Percentiles rank a stretch among this genome's conserved stretches.
Conservation (phyloP, 2,888 invertebrate genomes). For the Cryptops parisi region DNA sequence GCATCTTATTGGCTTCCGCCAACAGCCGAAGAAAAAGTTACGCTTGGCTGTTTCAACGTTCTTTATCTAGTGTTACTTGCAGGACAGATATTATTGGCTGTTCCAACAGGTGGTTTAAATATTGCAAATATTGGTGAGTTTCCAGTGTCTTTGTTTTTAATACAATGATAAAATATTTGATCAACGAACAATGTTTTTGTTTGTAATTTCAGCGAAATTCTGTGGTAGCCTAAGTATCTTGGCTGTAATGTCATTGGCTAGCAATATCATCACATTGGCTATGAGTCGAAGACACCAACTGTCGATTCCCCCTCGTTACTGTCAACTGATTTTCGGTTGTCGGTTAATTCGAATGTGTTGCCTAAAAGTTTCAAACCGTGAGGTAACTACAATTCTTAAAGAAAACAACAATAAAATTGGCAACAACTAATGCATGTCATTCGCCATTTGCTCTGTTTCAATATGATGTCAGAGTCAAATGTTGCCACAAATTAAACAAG, state of each 20-base stretch:
- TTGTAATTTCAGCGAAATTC: conserved; percentile 42
- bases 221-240: conserved; percentile 40
- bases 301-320: conserved; percentile 37
- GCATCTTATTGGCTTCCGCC: conserved; percentile 50
- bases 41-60: conserved; percentile 40
- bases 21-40: conserved; percentile 49
- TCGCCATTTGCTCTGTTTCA: too few species aligned
- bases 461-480: too few species aligned
- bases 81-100: conserved; percentile 45
- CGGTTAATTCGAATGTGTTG: not conserved
- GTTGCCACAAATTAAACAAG: too few species aligned
- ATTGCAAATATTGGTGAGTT: not conserved
- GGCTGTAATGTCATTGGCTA: conserved; percentile 38
- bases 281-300: conserved; percentile 34
- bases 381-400: too few species aligned
- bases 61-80: conserved; percentile 46
- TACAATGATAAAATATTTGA: too few species aligned
- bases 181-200: too few species aligned
- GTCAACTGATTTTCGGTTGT: conserved; percentile 24
- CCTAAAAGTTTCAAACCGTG: too few species aligned
- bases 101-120: conserved; percentile 37
- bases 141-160: not conserved
- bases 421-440: too few species aligned
- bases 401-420: too few species aligned
- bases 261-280: conserved; percentile 42